Evolutionary conservation across 2,888 invertebrate genomes (phyloP), one percentile per base, ranked within the genome.

Genomic region (Rhagophthalmus giganteus): DNA sequence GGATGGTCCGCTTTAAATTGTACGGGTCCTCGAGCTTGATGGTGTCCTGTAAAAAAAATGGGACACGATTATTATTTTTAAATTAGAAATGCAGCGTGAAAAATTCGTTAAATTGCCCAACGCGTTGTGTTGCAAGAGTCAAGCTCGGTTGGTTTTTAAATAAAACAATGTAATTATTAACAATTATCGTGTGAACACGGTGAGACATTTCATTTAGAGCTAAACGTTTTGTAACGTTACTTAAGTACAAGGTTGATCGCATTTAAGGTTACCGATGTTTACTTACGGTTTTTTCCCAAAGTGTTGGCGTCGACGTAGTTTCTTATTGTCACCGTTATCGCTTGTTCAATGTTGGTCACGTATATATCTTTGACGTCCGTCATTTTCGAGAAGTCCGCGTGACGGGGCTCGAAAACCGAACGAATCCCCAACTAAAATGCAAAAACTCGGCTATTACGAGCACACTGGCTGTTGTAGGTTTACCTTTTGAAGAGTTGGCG

Each of bases 281-380:
- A 15, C 78, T 78, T 64, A 80, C 81, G 72, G 61, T 78, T 76
- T 62, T 74, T 58, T 13, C 50, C 44, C 15, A 60, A 60, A 25
- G 64, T 78, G 59, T 79, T 79, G 1, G 78, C 76, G 64, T 84
- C 81, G 61, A 81, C 79, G 71, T 88, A 88, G 71, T 90, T 90
- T 65, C 87, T 82, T 62, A 91, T 89, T 65, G 86, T 87, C 9
- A 92, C 87, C 40, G 88, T 88, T 54, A 92, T 87, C 10, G 87
- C 85, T 74, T 91, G 91, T 72, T 91, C 90, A 62, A 91, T 85
- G 72, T 90, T 90, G 45, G 87, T 84, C 24, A 89, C 90, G 67
- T 88, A 91, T 48, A 90, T 83, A 26, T 86, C 84, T n/a, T 80
- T 74, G 66, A 88, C 87, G 11, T 79, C 78, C 16, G 90, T 90